Evolutionary conservation across 2,113 vertebrate genomes (phyloP).

Genomic region (Uria lomvia): DNA sequence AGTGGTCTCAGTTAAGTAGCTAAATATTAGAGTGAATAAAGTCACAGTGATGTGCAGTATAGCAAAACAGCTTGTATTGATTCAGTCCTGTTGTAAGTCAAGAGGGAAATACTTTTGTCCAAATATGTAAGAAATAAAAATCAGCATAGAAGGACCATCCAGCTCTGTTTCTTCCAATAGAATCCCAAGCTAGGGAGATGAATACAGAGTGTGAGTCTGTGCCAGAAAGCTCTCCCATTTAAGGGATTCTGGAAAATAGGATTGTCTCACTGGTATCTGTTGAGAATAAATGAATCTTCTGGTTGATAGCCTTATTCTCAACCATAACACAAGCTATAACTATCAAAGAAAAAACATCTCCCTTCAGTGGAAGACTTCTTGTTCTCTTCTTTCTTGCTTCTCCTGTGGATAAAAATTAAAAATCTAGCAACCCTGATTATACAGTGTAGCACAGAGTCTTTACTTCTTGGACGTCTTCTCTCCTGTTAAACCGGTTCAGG

Average conservation of each 20-base stretch:
- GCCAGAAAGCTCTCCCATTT: not conserved
- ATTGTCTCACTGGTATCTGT: not conserved
- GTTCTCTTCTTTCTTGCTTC: not conserved
- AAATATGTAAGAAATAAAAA: not conserved
- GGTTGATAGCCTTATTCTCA: not conserved
- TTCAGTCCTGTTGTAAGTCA: not conserved
- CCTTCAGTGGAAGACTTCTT: not conserved
- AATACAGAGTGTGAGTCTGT: not conserved
- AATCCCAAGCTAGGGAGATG: not conserved
- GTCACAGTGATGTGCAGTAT: not conserved
- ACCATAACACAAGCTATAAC: not conserved
- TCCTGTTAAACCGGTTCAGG: not conserved
- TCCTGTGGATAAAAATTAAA: not conserved
- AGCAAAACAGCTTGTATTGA: not conserved
- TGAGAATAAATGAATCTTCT: not conserved
- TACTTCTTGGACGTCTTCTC: not conserved
- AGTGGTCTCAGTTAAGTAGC: not conserved
- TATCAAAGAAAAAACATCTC: not conserved
- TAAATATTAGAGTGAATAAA: not conserved
- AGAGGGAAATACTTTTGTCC: not conserved
- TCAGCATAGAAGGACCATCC: not conserved
- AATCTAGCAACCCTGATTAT: not conserved
- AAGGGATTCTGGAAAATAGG: not conserved
- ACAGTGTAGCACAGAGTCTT: not conserved
- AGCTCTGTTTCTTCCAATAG: not conserved